Evolutionary conservation across 2,888 invertebrate species (phyloP), one percentile per base, ranked within the genome.

Genomic region (Lasiommata megera): DNA sequence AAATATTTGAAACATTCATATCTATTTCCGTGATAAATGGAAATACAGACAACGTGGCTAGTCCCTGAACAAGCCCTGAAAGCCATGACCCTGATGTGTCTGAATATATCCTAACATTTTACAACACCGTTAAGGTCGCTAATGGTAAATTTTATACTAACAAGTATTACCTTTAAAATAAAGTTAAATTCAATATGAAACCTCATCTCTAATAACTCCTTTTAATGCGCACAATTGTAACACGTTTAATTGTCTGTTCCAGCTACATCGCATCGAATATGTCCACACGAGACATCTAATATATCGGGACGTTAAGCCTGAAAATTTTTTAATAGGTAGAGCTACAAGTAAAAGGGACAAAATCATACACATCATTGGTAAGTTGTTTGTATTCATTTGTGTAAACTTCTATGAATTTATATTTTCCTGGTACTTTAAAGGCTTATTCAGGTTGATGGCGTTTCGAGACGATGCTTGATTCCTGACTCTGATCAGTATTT

Each of bases 281-380:
- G 99, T 99, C 80, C 99, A 99, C 93, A 97, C 97, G 84, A 97
- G 98, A 90, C 97, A 98, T 92, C 94, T 99, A 87, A 99, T 99
- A 92, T 99, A 99, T 92, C 95, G 99, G 80, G 99, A 99, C 92
- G 97, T 99, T 65, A 99, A 99, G 91, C 99, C 99, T 76, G 99
- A 99, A 92, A 99, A 99, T 93, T 99, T 99, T 93, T 95, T 99
- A 88, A 98, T 99, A 92, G 99, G 99, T 86, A 95, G 99, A 92
- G 96, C 96, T 92, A 96, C 97, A 88, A 97, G 97, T 85, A 97
- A 97, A 93, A 96, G 98, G 91, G 98, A 99, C 93, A 99, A 99
- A 94, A 94, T 98, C 91, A 97, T 99, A 84, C 98, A 99, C 93
- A 99, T 99, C 92, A 99, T 99, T 93, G 95, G 95, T 95, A 76